A percentile compares a stretch with the other conserved stretches of the same genome.
Conservation (phyloP, 2,797 vertebrate genomes). For the Dryobates pubescens region DNA sequence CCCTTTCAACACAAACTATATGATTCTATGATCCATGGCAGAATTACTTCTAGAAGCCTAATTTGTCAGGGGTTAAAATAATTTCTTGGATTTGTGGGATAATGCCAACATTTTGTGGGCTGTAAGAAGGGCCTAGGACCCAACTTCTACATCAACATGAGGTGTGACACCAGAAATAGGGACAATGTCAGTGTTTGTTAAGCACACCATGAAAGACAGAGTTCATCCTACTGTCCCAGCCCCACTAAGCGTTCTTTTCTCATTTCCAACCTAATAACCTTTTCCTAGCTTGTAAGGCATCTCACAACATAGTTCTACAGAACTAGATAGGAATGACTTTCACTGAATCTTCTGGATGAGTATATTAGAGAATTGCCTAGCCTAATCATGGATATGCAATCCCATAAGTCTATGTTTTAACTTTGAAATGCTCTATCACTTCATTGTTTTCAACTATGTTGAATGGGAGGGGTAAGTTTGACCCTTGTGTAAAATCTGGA, state of each 20-base stretch:
- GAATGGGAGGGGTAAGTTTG: background rate
- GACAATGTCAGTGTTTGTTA: background rate
- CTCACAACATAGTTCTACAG: background rate
- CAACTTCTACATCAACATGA: background rate
- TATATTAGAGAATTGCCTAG: background rate
- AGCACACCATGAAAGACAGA: background rate
- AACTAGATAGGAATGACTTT: background rate
- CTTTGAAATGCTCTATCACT: background rate
- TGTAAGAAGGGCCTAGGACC: background rate
- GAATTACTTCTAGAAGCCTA: background rate
- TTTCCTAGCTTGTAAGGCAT: background rate
- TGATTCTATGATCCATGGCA: background rate
- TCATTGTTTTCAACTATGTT: background rate
- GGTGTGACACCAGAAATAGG: background rate
- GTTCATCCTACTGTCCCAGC: rapidly evolving
- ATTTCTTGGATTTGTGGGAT: rapidly evolving
- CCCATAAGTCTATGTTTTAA: background rate
- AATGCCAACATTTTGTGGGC: background rate
- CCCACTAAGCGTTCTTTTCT: no score
- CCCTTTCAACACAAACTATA: no score
- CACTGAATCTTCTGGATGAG: background rate
- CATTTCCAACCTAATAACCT: background rate
- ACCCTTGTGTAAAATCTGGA: background rate
- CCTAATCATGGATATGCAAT: background rate
- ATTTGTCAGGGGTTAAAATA: background rate